Evolutionary conservation across 2,797 vertebrate species (phyloP).

Genomic region (Scyliorhinus canicula): DNA sequence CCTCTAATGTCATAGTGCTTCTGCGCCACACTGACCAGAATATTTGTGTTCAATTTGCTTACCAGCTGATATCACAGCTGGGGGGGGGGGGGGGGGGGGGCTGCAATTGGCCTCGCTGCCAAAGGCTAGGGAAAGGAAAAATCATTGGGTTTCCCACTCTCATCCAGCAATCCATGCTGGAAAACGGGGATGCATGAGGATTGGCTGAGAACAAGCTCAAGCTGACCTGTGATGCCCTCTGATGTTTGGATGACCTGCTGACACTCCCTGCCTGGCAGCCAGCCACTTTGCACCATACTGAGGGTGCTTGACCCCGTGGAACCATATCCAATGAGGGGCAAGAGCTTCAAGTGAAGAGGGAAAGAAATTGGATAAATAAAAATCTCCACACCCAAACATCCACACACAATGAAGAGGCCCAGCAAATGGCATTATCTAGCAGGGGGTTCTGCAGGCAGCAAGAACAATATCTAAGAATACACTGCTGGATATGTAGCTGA

Average conservation of each 20-base stretch:
- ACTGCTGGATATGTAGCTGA: neutral
- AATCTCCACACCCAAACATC: neutral
- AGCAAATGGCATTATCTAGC: neutral
- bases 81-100: too few relatives aligned
- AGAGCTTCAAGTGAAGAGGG: neutral
- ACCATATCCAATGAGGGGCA: neutral
- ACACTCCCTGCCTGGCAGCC: neutral
- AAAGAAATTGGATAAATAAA: neutral
- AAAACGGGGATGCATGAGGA: neutral
- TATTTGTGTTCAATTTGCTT: neutral
- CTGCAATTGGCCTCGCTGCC: neutral
- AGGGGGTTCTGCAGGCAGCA: neutral
- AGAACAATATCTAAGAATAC: neutral
- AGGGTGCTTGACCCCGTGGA: neutral
- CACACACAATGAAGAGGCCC: neutral
- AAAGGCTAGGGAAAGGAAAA: neutral
- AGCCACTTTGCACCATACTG: neutral
- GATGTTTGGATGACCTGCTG: neutral
- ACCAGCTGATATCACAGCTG: neutral
- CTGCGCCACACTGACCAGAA: neutral
- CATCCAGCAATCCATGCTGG: too few relatives aligned
- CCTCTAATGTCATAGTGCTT: neutral
- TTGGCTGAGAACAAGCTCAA: neutral
- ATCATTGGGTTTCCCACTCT: neutral
- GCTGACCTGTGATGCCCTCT: constrained; percentile 26